Percentiles rank a stretch among this genome's conserved stretches.
Conservation (phyloP, 2,888 invertebrate genomes). For the Chrysolina americana region DNA sequence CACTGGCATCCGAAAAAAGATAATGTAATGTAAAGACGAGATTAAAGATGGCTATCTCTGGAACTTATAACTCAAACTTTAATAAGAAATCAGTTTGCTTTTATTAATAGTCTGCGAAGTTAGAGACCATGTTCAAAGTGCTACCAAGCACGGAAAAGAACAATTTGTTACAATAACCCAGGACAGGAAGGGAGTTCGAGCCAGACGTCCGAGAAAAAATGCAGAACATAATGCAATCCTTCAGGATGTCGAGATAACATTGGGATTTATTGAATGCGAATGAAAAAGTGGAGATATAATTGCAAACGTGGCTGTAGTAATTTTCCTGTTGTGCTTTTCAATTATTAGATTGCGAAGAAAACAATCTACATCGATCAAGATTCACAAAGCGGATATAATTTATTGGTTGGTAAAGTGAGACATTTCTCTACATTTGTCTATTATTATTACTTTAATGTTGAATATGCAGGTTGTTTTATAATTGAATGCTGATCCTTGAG, state of each 20-base stretch:
- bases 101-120: constrained; percentile 65
- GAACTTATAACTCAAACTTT: constrained; percentile 69
- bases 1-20: constrained; percentile 57
- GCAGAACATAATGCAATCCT: constrained; percentile 20
- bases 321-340: constrained; percentile 12
- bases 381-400: background rate
- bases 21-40: constrained; percentile 67
- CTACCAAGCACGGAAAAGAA: constrained; percentile 64
- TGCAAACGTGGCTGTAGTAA: background rate
- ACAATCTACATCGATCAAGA: background rate
- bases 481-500: too few relatives aligned
- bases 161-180: constrained; percentile 59
- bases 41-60: constrained; percentile 69
- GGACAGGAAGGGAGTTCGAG: constrained; percentile 35
- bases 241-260: constrained; percentile 13
- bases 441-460: too few relatives aligned
- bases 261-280: constrained; percentile 4
- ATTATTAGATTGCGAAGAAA: constrained; percentile 1
- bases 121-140: constrained; percentile 63
- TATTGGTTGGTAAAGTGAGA: background rate
- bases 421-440: background rate
- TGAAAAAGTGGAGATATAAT: constrained; percentile 16
- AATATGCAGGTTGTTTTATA: too few relatives aligned
- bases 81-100: constrained; percentile 68
- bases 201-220: constrained; percentile 31